A percentile compares a stretch with the other conserved stretches of the same genome.
Conservation (phyloP, 1,140 invertebrate species). For the Watersipora subatra region DNA sequence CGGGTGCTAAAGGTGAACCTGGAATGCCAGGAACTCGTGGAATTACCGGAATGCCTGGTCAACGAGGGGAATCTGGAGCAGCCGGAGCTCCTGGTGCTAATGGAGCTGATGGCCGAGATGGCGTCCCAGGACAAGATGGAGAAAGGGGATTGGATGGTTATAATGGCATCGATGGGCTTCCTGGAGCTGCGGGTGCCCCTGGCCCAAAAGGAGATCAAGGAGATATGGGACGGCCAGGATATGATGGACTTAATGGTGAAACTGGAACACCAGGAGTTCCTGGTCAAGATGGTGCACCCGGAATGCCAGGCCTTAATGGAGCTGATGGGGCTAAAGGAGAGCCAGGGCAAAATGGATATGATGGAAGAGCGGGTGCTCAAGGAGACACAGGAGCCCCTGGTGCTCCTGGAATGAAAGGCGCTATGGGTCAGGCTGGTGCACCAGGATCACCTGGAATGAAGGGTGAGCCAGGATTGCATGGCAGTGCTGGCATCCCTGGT, state of each 20-base stretch:
- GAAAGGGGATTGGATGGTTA: background rate
- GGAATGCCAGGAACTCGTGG: constrained; percentile 1
- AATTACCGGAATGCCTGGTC: background rate
- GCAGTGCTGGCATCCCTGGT: background rate
- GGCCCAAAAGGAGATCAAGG: constrained; percentile 3
- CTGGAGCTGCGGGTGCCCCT: background rate
- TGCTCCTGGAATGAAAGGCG: background rate
- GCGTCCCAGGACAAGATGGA: background rate
- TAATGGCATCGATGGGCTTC: background rate
- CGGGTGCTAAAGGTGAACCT: background rate
- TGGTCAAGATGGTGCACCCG: background rate
- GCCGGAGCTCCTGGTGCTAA: background rate
- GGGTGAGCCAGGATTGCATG: constrained; percentile 2
- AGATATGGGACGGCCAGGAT: background rate
- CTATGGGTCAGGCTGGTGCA: constrained; percentile 1
- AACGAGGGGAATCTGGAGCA: background rate
- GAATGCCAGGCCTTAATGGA: constrained; percentile 1
- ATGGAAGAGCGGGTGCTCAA: background rate
- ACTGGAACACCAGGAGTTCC: constrained; percentile 3
- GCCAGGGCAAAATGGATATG: background rate
- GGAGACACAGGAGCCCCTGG: constrained; percentile 5
- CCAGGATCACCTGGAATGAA: constrained; percentile 3
- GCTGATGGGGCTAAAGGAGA: constrained; percentile 1
- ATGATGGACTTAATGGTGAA: background rate
- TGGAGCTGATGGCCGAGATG: background rate